These are phyloP conservation scores for Orthosia gracilis DNA, from an alignment of 2,888 invertebrate genomes.

Conservation along the genomic window DNA sequence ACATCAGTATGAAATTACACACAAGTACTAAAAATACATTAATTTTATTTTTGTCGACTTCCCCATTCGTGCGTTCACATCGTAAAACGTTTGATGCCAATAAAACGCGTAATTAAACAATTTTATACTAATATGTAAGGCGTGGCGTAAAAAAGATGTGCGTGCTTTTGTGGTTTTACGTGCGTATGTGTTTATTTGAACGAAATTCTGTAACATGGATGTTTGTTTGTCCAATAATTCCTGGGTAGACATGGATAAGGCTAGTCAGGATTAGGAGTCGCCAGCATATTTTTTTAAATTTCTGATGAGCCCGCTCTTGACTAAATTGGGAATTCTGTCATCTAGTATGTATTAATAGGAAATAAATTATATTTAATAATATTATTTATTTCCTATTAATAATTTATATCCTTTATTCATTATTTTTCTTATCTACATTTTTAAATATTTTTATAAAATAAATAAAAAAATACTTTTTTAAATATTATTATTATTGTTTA, in stretches of 20 bases:
- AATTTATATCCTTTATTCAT: no score
- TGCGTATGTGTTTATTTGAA: slow-evolving; percentile 38
- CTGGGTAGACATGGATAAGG: neutral
- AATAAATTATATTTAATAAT: no score
- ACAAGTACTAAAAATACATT: slow-evolving; percentile 46
- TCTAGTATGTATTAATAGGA: no score
- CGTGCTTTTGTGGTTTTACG: slow-evolving; percentile 29
- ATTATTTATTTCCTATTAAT: no score
- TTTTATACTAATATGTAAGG: slow-evolving; percentile 31
- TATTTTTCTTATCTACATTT: no score
- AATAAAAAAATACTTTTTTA: no score
- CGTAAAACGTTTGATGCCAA: slow-evolving; percentile 55
- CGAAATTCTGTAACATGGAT: neutral
- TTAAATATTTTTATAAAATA: no score
- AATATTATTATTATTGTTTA: no score
- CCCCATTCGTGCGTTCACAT: slow-evolving; percentile 26
- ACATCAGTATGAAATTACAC: slow-evolving; percentile 23
- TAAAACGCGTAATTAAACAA: slow-evolving; percentile 52
- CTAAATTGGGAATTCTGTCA: neutral
- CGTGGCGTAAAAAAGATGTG: slow-evolving; percentile 25
- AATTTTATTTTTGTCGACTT: slow-evolving; percentile 50
- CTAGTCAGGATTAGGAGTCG: neutral
- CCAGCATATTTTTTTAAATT: neutral
- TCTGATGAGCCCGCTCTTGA: neutral
- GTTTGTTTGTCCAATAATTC: neutral